These are phyloP conservation scores for Forficula auricularia DNA, from an alignment of 1,140 invertebrate genomes.

Conservation along the genomic window DNA sequence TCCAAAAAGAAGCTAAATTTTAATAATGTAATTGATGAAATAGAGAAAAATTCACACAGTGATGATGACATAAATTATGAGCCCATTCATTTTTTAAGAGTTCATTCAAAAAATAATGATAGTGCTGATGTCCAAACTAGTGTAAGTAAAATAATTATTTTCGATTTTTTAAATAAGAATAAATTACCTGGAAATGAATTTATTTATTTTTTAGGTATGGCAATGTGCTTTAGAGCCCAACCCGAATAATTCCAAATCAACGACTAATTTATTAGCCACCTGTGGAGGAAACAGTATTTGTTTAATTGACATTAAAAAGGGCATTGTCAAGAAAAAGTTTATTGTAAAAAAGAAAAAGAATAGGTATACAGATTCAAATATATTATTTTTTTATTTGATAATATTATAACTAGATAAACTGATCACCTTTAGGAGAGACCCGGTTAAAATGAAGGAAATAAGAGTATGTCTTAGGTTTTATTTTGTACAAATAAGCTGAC, in stretches of 20 bases:
- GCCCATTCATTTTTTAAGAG: slow-evolving; percentile 19
- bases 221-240: slow-evolving; percentile 30
- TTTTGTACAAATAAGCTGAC: too few relatives aligned
- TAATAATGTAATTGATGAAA: too few relatives aligned
- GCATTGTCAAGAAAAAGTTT: slow-evolving; percentile 29
- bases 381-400: too few relatives aligned
- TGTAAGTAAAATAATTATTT: slow-evolving; percentile 11
- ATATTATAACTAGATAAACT: too few relatives aligned
- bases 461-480: too few relatives aligned
- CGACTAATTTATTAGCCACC: slow-evolving; percentile 27
- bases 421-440: too few relatives aligned
- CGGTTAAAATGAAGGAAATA: too few relatives aligned
- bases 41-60: background rate
- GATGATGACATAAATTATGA: slow-evolving; percentile 13
- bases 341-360: slow-evolving; percentile 20
- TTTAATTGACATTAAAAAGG: slow-evolving; percentile 28
- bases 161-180: too few relatives aligned
- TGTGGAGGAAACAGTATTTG: slow-evolving; percentile 34
- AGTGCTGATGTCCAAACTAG: slow-evolving; percentile 22
- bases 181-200: background rate
- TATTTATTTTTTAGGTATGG: slow-evolving; percentile 25
- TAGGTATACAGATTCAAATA: too few relatives aligned
- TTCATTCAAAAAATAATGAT: slow-evolving; percentile 23
- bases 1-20: too few relatives aligned
- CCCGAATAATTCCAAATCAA: slow-evolving; percentile 17